phyloP scores from a whole-genome alignment of 1,140 invertebrate genomes.

The Zaprionus ghesquierei region DNA sequence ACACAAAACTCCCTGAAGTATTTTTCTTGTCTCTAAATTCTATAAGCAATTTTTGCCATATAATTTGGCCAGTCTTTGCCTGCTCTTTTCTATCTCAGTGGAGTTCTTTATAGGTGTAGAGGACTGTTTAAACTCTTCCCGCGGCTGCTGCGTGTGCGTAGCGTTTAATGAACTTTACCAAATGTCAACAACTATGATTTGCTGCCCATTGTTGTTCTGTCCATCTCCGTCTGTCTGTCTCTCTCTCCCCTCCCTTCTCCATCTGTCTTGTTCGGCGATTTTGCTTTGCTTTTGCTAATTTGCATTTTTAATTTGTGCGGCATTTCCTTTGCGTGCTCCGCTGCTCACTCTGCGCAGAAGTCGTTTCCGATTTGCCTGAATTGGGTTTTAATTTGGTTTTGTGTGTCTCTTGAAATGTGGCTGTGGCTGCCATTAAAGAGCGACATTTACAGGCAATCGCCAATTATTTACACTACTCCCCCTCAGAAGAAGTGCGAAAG shows the following conservation, averaged over 20 bases:
- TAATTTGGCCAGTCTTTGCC: not conserved
- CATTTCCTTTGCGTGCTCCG: conserved; percentile 21
- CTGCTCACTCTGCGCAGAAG: not conserved
- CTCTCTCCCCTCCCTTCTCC: conserved; percentile 4
- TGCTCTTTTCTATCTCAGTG: not conserved
- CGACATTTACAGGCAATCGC: conserved; percentile 25
- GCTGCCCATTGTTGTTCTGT: conserved; percentile 33
- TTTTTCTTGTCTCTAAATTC: too few species aligned
- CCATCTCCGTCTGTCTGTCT: not conserved
- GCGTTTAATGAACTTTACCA: conserved; percentile 75
- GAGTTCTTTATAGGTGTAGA: not conserved
- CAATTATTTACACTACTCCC: conserved; percentile 24
- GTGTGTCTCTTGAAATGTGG: conserved; percentile 34
- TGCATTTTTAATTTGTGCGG: conserved; percentile 70
- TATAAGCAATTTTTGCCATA: too few species aligned
- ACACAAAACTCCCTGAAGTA: too few species aligned
- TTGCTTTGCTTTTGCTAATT: conserved; percentile 44
- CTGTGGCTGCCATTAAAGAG: conserved; percentile 20
- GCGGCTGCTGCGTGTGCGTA: conserved; percentile 19
- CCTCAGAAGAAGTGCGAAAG: not conserved
- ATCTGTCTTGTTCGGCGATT: conserved; percentile 40
- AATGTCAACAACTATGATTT: conserved; percentile 73
- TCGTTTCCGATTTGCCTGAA: conserved; percentile 39
- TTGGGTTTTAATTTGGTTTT: conserved; percentile 30
- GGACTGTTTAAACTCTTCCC: not conserved